Evolutionary conservation across 2,113 vertebrate genomes (phyloP).

Genomic region (Corvus moneduloides): DNA sequence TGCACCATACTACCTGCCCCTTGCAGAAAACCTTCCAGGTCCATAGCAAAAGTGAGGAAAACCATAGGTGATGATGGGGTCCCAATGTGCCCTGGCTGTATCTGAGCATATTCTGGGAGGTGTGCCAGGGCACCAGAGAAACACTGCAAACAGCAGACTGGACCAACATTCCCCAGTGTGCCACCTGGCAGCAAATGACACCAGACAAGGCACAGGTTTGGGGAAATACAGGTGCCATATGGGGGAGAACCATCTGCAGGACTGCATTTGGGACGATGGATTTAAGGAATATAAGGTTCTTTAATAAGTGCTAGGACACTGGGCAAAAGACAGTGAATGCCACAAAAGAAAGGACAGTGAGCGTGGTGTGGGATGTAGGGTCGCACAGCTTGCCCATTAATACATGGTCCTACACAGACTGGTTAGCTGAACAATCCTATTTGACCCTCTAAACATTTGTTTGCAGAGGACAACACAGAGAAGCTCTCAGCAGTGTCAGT

Average conservation of each 20-base stretch:
- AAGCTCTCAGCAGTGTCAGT: not conserved
- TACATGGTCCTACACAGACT: not conserved
- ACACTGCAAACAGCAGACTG: rapidly evolving
- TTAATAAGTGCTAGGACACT: not conserved
- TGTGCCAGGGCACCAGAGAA: not conserved
- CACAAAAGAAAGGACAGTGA: not conserved
- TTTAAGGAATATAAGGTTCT: not conserved
- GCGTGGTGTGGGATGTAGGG: rapidly evolving
- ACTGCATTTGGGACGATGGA: not conserved
- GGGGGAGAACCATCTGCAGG: not conserved
- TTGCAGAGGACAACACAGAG: not conserved
- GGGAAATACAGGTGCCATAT: not conserved
- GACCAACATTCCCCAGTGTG: not conserved
- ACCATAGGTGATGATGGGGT: not conserved
- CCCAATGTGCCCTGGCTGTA: not conserved
- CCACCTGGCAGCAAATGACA: not conserved
- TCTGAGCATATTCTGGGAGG: not conserved
- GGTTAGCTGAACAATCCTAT: not conserved
- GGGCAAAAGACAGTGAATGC: not conserved
- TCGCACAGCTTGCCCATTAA: not conserved
- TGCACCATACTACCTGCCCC: not conserved
- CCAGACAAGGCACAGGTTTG: not conserved
- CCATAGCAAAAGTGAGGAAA: not conserved
- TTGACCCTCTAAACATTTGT: not conserved
- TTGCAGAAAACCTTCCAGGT: not conserved